These are phyloP conservation scores for Heliconius himera DNA, from an alignment of 1,140 invertebrate genomes.

Conservation along the genomic window DNA sequence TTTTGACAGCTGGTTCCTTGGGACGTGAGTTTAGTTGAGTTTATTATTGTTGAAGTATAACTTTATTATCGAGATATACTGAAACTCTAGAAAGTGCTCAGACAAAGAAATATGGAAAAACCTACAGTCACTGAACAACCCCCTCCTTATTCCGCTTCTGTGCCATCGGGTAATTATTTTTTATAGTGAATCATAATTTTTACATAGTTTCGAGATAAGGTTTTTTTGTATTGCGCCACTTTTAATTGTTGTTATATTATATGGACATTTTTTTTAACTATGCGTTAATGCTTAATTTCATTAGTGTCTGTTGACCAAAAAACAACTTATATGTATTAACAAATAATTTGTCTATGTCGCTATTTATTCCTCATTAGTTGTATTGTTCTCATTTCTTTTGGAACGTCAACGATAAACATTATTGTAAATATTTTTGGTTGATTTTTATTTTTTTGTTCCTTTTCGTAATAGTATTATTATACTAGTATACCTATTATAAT, in stretches of 20 bases:
- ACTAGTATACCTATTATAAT: no score
- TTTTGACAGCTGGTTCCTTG: slow-evolving; percentile 23
- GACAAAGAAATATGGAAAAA: slow-evolving; percentile 61
- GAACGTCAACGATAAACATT: not conserved
- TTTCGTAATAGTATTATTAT: no score
- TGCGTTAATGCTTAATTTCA: not conserved
- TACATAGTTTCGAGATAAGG: slow-evolving; percentile 40
- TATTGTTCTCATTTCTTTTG: not conserved
- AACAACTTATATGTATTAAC: not conserved
- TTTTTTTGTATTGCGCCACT: slow-evolving; percentile 38
- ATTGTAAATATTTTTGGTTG: not conserved
- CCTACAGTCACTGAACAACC: slow-evolving; percentile 65
- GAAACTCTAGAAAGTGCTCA: slow-evolving; percentile 26
- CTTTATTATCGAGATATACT: not conserved
- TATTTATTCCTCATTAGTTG: not conserved
- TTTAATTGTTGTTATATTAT: slow-evolving; percentile 1
- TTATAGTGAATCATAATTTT: slow-evolving; percentile 50
- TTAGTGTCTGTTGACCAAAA: not conserved
- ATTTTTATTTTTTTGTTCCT: no score
- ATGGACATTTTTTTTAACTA: not conserved
- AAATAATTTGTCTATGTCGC: not conserved
- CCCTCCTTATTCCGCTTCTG: slow-evolving; percentile 63
- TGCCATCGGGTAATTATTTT: slow-evolving; percentile 54
- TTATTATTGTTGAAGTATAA: slow-evolving; percentile 14
- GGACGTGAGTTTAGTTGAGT: not conserved